Conservation (phyloP, 2,888 invertebrate species). For the Polydesmus complanatus region DNA sequence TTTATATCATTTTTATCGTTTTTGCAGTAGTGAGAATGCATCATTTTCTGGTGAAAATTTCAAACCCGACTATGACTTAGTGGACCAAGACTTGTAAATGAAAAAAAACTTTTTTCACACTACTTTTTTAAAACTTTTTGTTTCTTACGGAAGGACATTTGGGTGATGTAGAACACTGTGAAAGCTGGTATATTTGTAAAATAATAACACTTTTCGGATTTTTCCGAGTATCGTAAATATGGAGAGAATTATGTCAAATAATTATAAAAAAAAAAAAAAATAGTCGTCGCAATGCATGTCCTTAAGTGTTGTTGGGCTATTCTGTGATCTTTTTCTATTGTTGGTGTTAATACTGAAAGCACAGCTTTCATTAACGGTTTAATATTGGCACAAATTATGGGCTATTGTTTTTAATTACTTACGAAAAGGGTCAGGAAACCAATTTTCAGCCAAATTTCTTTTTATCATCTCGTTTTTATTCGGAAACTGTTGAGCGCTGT, state of each 20-base stretch:
- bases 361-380: no score
- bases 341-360: no score
- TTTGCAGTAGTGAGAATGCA: not conserved
- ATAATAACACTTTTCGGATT: not conserved
- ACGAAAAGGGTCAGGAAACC: no score
- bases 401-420: no score
- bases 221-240: not conserved
- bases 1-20: not conserved
- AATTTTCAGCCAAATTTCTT: no score
- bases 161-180: no score
- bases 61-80: not conserved
- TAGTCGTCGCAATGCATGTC: not conserved
- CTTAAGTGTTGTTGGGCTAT: not conserved
- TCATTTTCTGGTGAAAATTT: not conserved
- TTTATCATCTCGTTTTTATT: no score
- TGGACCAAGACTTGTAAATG: not conserved
- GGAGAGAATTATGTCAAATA: not conserved
- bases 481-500: no score
- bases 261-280: not conserved
- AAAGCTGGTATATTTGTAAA: no score
- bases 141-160: not conserved
- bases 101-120: not conserved
- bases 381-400: no score
- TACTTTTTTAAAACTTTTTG: not conserved
- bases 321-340: not conserved